These are phyloP conservation scores for Antheraea mylitta DNA, from an alignment of 1,140 invertebrate genomes.

Conservation along the genomic window DNA sequence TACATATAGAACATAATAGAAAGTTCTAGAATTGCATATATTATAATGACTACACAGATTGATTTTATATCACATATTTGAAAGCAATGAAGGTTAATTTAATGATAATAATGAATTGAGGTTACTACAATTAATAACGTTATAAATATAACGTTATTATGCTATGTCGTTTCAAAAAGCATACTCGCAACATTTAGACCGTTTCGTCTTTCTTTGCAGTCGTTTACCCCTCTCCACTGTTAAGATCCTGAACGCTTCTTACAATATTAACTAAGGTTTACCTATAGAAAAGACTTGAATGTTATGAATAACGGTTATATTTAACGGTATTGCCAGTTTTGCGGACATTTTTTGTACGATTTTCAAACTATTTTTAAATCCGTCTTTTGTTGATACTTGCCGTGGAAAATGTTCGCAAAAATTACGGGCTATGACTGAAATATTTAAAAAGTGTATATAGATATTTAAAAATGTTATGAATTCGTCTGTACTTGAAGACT, in stretches of 20 bases:
- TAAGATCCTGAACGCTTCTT: constrained; percentile 54
- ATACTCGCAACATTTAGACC: constrained; percentile 6
- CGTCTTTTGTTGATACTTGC: not conserved
- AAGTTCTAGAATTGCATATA: too few relatives aligned
- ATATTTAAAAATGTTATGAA: not conserved
- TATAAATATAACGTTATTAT: not conserved
- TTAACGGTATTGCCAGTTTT: constrained; percentile 36
- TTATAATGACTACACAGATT: too few relatives aligned
- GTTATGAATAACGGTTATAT: constrained; percentile 12
- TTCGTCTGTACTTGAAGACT: not conserved
- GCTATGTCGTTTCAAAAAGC: not conserved
- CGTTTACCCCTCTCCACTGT: constrained; percentile 50
- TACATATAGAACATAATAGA: too few relatives aligned
- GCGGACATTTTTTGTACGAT: constrained; percentile 25
- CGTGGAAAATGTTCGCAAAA: constrained; percentile 7
- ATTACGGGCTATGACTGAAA: constrained; percentile 8
- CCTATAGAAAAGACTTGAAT: constrained; percentile 28
- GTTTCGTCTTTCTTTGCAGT: constrained; percentile 30
- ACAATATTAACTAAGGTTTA: constrained; percentile 22
- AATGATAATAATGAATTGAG: not conserved
- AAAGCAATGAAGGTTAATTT: too few relatives aligned
- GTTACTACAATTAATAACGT: not conserved
- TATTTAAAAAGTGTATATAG: not conserved
- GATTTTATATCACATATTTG: too few relatives aligned
- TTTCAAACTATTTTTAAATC: not conserved